Percentiles rank a stretch among this genome's conserved stretches.
These are phyloP conservation scores for Eurystomus glaucurus DNA, from an alignment of 2,797 vertebrate genomes.

Conservation along the genomic window DNA sequence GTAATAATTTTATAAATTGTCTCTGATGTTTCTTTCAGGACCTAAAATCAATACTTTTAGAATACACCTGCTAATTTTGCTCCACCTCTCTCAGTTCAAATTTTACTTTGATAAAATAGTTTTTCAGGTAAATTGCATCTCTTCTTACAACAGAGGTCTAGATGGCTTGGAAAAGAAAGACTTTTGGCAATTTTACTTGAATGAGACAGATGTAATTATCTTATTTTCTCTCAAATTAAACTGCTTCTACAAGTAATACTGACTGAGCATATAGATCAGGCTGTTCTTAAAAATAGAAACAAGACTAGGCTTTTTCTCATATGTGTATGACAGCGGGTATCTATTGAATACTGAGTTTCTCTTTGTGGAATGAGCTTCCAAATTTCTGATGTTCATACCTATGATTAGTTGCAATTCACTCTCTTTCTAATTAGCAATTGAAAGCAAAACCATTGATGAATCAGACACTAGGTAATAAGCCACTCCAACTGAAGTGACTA, in stretches of 20 bases:
- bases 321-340: neutral
- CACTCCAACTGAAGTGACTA: neutral
- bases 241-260: neutral
- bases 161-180: neutral
- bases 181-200: neutral
- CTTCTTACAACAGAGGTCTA: neutral
- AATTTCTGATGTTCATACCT: neutral
- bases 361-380: neutral
- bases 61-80: neutral
- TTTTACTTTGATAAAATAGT: slow-evolving; percentile 2
- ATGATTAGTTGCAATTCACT: neutral
- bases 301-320: neutral
- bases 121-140: neutral
- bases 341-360: neutral
- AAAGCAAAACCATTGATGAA: neutral
- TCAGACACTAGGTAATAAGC: neutral
- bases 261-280: neutral
- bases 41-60: neutral
- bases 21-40: neutral
- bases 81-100: neutral
- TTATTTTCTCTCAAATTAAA: neutral
- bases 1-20: neutral
- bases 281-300: neutral
- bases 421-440: neutral
- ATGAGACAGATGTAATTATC: neutral